These are phyloP conservation scores for Gorsachius goisagi DNA, from an alignment of 2,113 vertebrate genomes.

Conservation along the genomic window DNA sequence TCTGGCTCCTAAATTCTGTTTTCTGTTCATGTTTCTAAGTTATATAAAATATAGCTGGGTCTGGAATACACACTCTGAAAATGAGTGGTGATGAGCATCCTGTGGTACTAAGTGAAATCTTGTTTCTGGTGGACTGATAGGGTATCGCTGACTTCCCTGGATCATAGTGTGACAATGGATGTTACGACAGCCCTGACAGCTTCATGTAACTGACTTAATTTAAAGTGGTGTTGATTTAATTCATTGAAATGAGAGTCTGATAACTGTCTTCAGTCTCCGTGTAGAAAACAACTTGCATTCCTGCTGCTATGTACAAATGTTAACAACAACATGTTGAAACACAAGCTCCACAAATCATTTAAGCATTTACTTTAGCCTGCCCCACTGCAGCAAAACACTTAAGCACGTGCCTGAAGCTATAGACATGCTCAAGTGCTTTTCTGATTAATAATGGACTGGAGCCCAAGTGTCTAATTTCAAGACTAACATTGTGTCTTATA, in stretches of 20 bases:
- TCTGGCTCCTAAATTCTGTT: neutral
- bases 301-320: neutral
- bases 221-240: constrained; percentile 22
- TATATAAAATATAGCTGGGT: neutral
- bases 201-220: neutral
- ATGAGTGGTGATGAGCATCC: neutral
- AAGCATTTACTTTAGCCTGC: constrained; percentile 8
- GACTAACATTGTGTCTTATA: constrained; percentile 5
- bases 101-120: neutral
- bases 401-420: constrained; percentile 24
- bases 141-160: neutral
- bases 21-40: neutral
- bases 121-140: neutral
- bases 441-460: constrained; percentile 33
- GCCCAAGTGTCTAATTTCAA: constrained; percentile 52
- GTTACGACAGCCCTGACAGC: neutral
- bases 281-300: neutral
- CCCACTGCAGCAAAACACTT: constrained; percentile 36
- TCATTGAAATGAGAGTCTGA: constrained; percentile 6
- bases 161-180: neutral
- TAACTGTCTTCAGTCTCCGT: neutral
- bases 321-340: neutral
- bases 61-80: neutral
- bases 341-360: neutral
- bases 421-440: constrained; percentile 32